Evolutionary conservation across 1,140 invertebrate genomes (phyloP).

Genomic region (Parasteatoda tepidariorum): DNA sequence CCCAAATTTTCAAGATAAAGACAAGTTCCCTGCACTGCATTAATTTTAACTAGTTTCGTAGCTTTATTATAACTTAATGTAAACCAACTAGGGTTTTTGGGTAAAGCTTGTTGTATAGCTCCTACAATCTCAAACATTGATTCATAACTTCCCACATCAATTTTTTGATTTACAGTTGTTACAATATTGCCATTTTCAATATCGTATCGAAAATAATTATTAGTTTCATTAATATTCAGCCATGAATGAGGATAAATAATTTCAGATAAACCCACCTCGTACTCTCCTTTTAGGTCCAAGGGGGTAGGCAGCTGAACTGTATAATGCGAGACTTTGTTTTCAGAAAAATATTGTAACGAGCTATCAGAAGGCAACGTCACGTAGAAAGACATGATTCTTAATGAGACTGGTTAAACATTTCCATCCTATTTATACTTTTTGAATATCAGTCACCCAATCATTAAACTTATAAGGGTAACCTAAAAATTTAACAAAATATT

Average conservation of each 20-base stretch:
- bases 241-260: constrained; percentile 26
- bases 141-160: background rate
- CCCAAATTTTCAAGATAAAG: background rate
- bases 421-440: background rate
- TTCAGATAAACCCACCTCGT: background rate
- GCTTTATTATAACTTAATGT: background rate
- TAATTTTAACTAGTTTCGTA: background rate
- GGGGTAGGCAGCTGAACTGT: background rate
- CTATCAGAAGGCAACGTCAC: constrained; percentile 6
- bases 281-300: background rate
- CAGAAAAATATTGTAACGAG: background rate
- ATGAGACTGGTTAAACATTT: no score
- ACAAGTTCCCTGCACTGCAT: background rate
- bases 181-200: background rate
- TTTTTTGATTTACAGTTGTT: background rate
- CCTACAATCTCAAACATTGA: background rate
- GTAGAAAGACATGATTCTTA: constrained; percentile 1
- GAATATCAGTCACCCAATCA: background rate
- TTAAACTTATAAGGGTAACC: constrained; percentile 17
- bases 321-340: constrained; percentile 11
- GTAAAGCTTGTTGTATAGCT: background rate
- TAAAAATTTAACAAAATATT: constrained; percentile 19
- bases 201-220: background rate
- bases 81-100: background rate
- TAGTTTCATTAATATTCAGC: constrained; percentile 9